Base-by-base conservation (phyloP, 1,140 invertebrate genomes). In the Liolophura sinensis region DNA sequence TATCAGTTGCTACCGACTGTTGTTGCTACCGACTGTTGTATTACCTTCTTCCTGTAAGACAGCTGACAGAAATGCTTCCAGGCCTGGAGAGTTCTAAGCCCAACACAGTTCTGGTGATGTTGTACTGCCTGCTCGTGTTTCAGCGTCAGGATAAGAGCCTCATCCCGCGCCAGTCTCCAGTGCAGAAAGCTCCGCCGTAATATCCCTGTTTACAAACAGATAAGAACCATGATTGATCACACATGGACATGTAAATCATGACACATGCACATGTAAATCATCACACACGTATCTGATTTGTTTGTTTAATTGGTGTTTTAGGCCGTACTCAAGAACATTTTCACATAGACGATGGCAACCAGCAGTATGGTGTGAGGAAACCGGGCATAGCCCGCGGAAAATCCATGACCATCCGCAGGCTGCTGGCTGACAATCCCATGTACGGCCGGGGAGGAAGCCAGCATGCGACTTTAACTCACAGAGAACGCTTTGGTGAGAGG, bases 21-120 rank as follows among this genome's bases (percentile, higher is more conserved):
- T 57, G 24, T 24, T 12, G 55, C 55, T 16, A 57, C 12, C 24
- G 24, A 12, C 22, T 24, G 14, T 14, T 15, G 18, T 7, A 58
- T 65, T 67, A 74, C 75, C 58, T 65, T 68, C 70, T 73, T 73
- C 47, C 67, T 70, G 31, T 66, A 46, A 20, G 69, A 61, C n/a
- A 64, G 22, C 20, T 64, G 56, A 25, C 71, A 69, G 24, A 66
- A 76, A 18, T 62, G 31, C 69, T 67, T 70, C 78, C 78, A 79
- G n/a, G 55, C 47, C 6, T 6, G 15, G 6, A 74, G 68, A n/a
- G 62, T 52, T 25, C 63, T 68, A 27, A 27, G 54, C 63, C 68
- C 59, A 11, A 75, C 18, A 24, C 52, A 52, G 49, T 66, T 71
- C 16, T 71, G 52, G 50, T 75, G 64, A 64, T 78, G 73, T 27